phyloP scores from a whole-genome alignment of 2,888 invertebrate species.

The Graphium colonna region DNA sequence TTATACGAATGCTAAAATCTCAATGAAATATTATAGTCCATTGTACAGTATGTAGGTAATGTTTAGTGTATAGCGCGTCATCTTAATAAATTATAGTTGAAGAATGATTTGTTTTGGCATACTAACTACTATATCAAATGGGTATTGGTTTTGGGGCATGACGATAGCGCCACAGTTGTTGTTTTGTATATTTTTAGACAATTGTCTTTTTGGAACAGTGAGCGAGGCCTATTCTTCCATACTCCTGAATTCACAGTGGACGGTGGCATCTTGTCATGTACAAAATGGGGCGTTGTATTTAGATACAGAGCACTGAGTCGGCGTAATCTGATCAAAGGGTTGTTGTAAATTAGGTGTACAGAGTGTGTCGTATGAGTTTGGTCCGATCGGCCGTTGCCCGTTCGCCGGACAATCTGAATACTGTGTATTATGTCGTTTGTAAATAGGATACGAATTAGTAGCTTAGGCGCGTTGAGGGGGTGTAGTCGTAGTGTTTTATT shows the following conservation, averaged over 20 bases:
- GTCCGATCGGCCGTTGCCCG: conserved; percentile 48
- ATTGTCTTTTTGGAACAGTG: conserved; percentile 54
- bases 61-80: conserved; percentile 53
- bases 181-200: conserved; percentile 22
- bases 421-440: conserved; percentile 67
- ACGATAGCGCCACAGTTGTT: conserved; percentile 58
- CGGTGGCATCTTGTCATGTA: conserved; percentile 65
- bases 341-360: conserved; percentile 76
- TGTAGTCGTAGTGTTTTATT: conserved; percentile 69
- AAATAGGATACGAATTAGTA: conserved; percentile 75
- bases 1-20: conserved; percentile 77
- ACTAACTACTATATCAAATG: conserved; percentile 69
- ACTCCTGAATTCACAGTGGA: conserved; percentile 35
- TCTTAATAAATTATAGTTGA: conserved; percentile 71
- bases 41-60: conserved; percentile 75
- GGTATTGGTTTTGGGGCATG: conserved; percentile 63
- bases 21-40: conserved; percentile 76
- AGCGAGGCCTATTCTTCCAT: conserved; percentile 64
- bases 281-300: conserved; percentile 66
- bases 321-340: conserved; percentile 73
- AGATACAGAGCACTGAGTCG: conserved; percentile 73
- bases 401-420: conserved; percentile 71
- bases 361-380: conserved; percentile 41
- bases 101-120: conserved; percentile 60
- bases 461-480: conserved; percentile 64